Evolutionary conservation across 2,888 invertebrate species (phyloP).

Genomic region (Choreutis nemorana): DNA sequence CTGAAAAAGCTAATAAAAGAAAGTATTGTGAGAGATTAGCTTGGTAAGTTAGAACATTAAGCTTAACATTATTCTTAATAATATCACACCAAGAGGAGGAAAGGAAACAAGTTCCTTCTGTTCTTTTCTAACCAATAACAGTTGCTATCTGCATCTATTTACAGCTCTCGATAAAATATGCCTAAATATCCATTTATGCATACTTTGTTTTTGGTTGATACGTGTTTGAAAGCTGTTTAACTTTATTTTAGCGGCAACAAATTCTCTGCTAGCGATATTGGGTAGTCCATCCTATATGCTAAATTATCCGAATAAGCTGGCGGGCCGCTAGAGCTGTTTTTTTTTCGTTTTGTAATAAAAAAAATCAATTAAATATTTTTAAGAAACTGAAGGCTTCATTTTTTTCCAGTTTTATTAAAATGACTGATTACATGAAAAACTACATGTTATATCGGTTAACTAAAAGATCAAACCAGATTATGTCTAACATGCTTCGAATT

Average conservation of each 20-base stretch:
- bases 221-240: neutral
- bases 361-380: constrained; percentile 1
- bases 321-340: too few species aligned
- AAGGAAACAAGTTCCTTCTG: too few species aligned
- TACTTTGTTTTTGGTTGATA: neutral
- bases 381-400: constrained; percentile 1
- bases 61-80: too few species aligned
- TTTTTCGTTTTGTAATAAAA: neutral
- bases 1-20: constrained; percentile 85
- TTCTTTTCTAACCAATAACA: too few species aligned
- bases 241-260: too few species aligned
- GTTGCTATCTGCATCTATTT: too few species aligned
- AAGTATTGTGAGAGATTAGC: constrained; percentile 81
- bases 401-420: constrained; percentile 70
- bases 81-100: too few species aligned
- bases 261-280: too few species aligned
- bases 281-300: too few species aligned
- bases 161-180: too few species aligned
- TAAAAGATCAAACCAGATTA: constrained; percentile 66
- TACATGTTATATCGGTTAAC: constrained; percentile 73
- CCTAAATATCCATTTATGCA: too few species aligned
- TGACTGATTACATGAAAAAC: constrained; percentile 75
- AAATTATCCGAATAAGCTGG: too few species aligned
- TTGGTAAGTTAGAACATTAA: constrained; percentile 73
- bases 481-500: constrained; percentile 59